phyloP scores from a whole-genome alignment of 2,888 invertebrate species.

The Ommatoiulus sabulosus region DNA sequence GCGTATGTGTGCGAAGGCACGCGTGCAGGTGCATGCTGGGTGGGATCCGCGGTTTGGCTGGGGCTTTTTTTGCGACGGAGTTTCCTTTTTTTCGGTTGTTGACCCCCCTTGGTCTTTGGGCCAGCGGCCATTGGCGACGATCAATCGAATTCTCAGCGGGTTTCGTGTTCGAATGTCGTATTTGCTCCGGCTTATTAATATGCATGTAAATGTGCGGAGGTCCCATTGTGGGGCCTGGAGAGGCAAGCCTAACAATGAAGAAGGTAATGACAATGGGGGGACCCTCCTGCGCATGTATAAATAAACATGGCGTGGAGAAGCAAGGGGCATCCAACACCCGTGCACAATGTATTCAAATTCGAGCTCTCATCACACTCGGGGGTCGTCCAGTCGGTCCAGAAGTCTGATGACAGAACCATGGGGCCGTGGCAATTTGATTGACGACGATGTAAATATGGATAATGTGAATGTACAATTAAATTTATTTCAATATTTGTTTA shows the following conservation, averaged over 20 bases:
- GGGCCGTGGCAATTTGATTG: too few relatives aligned
- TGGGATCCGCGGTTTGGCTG: constrained; percentile 1
- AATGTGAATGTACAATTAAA: too few relatives aligned
- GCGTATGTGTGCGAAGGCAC: neutral
- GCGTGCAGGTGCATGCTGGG: constrained; percentile 40
- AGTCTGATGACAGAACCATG: too few relatives aligned
- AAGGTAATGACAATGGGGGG: neutral
- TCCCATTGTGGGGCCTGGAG: neutral
- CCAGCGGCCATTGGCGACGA: constrained; percentile 18
- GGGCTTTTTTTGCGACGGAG: neutral
- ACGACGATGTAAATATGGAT: too few relatives aligned
- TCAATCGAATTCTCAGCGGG: constrained; percentile 38
- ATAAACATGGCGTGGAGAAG: neutral
- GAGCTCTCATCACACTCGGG: too few relatives aligned
- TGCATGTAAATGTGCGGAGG: neutral
- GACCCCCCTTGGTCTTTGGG: neutral
- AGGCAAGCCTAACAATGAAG: neutral
- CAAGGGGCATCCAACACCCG: neutral
- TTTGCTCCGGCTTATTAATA: constrained; percentile 3
- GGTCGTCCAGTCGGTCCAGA: too few relatives aligned
- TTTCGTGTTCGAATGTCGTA: constrained; percentile 30
- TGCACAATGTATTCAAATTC: neutral
- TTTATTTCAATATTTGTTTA: too few relatives aligned
- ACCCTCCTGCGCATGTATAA: neutral
- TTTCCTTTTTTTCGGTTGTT: neutral